Evolutionary conservation across 2,888 invertebrate species (phyloP).

Genomic region (Meliscaeva auricollis): DNA sequence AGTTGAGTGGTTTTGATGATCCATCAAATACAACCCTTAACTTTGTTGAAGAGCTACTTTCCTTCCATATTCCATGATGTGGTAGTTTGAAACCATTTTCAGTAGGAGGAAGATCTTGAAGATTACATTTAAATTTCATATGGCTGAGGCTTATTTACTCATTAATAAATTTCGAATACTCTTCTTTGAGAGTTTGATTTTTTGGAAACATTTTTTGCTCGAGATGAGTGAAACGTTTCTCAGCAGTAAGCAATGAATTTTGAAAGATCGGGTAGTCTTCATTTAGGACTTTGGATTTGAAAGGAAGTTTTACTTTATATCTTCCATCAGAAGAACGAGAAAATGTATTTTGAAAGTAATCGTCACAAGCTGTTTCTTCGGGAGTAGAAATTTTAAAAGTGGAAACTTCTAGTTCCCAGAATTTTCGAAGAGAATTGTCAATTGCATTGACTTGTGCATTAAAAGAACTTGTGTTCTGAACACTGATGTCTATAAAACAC

Average conservation of each 20-base stretch:
- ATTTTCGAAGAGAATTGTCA: conserved; percentile 22
- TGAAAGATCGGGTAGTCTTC: conserved; percentile 1
- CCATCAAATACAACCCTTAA: conserved; percentile 29
- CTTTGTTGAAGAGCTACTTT: conserved; percentile 18
- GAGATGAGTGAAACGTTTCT: not conserved
- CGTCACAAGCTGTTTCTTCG: conserved; percentile 19
- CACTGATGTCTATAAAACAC: no score
- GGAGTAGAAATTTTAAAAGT: not conserved
- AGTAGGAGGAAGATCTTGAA: not conserved
- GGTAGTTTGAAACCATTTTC: conserved; percentile 14
- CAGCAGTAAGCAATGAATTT: conserved; percentile 1
- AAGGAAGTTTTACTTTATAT: conserved; percentile 13
- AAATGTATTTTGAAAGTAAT: conserved; percentile 14
- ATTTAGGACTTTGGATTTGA: conserved; percentile 17
- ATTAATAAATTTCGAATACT: conserved; percentile 14
- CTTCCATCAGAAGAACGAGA: conserved; percentile 27
- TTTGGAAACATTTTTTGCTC: conserved; percentile 12
- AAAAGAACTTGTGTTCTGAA: conserved; percentile 10
- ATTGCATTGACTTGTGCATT: conserved; percentile 16
- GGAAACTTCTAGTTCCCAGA: conserved; percentile 29
- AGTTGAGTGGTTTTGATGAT: conserved; percentile 20
- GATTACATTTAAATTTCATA: conserved; percentile 20
- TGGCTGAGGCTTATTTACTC: conserved; percentile 27
- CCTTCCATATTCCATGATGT: conserved; percentile 34
- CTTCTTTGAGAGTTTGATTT: not conserved